phyloP scores from a whole-genome alignment of 1,140 invertebrate genomes.

The Thaumatotibia leucotreta region DNA sequence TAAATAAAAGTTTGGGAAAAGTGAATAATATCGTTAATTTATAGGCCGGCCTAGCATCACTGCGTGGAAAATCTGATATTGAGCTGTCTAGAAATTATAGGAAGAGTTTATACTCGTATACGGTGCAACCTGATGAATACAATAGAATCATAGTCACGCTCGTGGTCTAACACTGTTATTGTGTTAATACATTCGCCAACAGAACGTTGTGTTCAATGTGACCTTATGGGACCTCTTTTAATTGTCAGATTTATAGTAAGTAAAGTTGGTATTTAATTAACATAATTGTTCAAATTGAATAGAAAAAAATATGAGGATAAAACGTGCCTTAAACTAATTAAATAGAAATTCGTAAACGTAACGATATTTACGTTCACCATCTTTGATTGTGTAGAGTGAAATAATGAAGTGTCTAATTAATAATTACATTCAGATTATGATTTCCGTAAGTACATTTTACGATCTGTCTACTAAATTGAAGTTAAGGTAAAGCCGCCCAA shows the following conservation, averaged over 20 bases:
- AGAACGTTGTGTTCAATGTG: not conserved
- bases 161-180: not conserved
- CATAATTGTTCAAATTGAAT: not conserved
- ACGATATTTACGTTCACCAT: not conserved
- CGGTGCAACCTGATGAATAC: not conserved
- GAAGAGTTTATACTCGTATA: not conserved
- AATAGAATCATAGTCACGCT: not conserved
- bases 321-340: not conserved
- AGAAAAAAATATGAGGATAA: not conserved
- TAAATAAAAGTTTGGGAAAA: not conserved
- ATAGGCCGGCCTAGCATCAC: not conserved
- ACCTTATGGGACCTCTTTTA: not conserved
- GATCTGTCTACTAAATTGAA: too few relatives aligned
- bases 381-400: not conserved
- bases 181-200: not conserved
- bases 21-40: not conserved
- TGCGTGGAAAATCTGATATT: constrained; percentile 5
- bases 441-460: not conserved
- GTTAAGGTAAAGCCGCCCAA: too few relatives aligned
- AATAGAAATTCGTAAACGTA: not conserved
- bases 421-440: not conserved
- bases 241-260: not conserved
- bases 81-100: not conserved
- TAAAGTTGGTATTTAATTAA: too few relatives aligned
- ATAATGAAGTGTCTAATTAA: not conserved